Evolutionary conservation across 2,888 invertebrate species (phyloP), one percentile per base, ranked within the genome.

Genomic region (Ophioninae sp.): DNA sequence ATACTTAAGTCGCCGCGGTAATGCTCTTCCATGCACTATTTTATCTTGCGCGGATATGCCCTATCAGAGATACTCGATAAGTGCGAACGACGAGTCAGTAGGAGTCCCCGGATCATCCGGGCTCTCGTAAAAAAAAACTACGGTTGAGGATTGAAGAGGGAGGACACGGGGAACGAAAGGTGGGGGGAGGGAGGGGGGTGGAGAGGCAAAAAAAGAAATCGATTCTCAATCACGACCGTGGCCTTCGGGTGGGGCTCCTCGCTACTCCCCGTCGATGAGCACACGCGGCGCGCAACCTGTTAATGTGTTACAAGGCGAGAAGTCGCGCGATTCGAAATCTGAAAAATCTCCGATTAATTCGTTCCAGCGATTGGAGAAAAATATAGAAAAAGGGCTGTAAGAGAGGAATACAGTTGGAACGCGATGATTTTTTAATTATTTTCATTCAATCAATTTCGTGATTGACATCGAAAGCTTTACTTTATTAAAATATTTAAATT

Each of bases 161-260:
- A 1, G 13, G 44, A 39, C 10, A 10, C 10, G 8, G 13, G 44
- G 44, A n/a, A n/a, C n/a, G n/a, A n/a, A 44, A 13, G 44, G 50
- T 8, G 41, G 17, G 50, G n/a, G 23, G 23, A 56, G 20, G 23
- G 21, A 44, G 30, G 10, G 20, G 41, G 70, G 64, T 39, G 59
- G 8, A 50, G 37, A 44, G 23, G 20, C 8, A 23, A 20, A 56
- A 20, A 68, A 76, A 44, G 44, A 30, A 82, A 83, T 56, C 76
- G 79, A 82, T 87, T 75, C 70, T 86, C 84, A 85, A 87, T 87
- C 86, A 84, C 80, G 82, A 86, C 83, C 85, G 21, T 78, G 85
- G 85, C 85, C 87, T 87, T 88, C 88, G 68, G 7, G 1, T 41
- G 39, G 57, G 61, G 57, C 64, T 79, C 59, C 59, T 30, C 20